Percentiles rank a stretch among this genome's conserved stretches.
Conservation (phyloP, 2,888 invertebrate genomes). For the Phyllotreta striolata region DNA sequence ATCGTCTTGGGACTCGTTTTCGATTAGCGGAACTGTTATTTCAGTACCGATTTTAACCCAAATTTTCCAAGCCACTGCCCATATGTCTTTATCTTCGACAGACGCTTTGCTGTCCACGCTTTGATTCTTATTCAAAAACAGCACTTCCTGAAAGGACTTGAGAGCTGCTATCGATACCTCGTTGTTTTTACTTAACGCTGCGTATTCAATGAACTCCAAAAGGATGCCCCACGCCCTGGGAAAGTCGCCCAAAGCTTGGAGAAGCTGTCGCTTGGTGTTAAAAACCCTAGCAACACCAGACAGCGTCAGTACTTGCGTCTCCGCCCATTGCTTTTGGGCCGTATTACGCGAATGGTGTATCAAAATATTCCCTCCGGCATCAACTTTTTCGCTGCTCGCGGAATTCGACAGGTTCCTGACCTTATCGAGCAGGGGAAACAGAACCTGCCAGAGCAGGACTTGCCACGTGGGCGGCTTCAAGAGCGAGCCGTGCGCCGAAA, state of each 20-base stretch:
- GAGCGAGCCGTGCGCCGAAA: constrained; percentile 92
- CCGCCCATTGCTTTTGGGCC: constrained; percentile 99
- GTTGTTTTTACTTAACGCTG: constrained; percentile 90
- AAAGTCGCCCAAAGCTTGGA: constrained; percentile 89
- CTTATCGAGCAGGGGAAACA: constrained; percentile 94
- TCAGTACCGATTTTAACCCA: constrained; percentile 90
- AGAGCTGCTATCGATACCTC: constrained; percentile 96
- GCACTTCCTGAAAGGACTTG: constrained; percentile 96
- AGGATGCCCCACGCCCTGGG: constrained; percentile 92
- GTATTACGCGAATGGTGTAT: constrained; percentile 99
- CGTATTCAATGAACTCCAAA: constrained; percentile 92
- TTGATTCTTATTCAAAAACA: constrained; percentile 71
- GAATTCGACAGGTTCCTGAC: constrained; percentile 79
- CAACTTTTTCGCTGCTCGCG: constrained; percentile 81
- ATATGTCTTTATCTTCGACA: constrained; percentile 69
- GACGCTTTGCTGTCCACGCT: constrained; percentile 55
- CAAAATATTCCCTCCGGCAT: constrained; percentile 89
- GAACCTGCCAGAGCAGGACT: constrained; percentile 91
- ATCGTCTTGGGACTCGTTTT: constrained; percentile 63
- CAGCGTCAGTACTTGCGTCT: constrained; percentile 88
- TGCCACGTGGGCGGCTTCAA: constrained; percentile 92
- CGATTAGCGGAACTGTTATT: constrained; percentile 70
- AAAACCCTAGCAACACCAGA: constrained; percentile 93
- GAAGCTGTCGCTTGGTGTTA: constrained; percentile 86
- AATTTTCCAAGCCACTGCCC: constrained; percentile 84